phyloP scores from a whole-genome alignment of 2,888 invertebrate species.

The Drosophila neotestacea region DNA sequence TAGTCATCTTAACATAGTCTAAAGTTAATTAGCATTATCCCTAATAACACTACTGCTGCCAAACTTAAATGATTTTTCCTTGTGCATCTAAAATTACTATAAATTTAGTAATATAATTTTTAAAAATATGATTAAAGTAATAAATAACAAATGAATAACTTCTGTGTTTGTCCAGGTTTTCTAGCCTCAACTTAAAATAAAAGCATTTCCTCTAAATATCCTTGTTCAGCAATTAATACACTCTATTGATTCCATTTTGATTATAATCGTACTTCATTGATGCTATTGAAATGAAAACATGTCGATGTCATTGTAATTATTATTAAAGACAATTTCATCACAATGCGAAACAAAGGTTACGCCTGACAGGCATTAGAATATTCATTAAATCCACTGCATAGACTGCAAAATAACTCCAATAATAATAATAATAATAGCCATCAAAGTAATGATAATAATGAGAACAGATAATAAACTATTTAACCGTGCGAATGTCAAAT shows the following conservation, averaged over 20 bases:
- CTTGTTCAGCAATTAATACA: constrained; percentile 10
- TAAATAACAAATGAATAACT: background rate
- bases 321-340: constrained; percentile 45
- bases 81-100: background rate
- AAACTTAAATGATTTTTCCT: no score
- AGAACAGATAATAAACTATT: constrained; percentile 61
- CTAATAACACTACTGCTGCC: no score
- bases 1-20: no score
- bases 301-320: constrained; percentile 50
- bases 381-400: constrained; percentile 20
- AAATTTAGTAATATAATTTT: background rate
- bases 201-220: background rate
- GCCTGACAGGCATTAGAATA: constrained; percentile 6
- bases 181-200: background rate
- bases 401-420: constrained; percentile 2
- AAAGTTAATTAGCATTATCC: no score
- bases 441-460: constrained; percentile 33
- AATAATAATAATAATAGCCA: background rate
- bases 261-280: constrained; percentile 10
- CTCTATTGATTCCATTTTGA: constrained; percentile 6
- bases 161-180: background rate
- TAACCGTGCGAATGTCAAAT: constrained; percentile 35
- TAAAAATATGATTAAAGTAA: background rate
- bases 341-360: constrained; percentile 40
- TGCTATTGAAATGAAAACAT: constrained; percentile 32